Base-by-base conservation (phyloP, 2,888 invertebrate genomes). In the Rhaphigaster nebulosa region DNA sequence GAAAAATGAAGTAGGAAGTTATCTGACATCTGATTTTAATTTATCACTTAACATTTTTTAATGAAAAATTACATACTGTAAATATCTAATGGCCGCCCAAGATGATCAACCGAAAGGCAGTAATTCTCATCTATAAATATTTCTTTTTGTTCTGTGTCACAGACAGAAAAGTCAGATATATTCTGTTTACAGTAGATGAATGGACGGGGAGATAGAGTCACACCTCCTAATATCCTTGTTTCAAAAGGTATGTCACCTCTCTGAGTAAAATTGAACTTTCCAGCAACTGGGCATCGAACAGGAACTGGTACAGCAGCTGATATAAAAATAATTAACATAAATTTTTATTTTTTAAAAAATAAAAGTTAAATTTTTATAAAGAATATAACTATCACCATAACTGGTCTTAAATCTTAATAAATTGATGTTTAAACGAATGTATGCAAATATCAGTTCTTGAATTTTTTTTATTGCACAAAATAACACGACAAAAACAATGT, bases 101-200 rank as follows among this genome's bases (percentile, higher is more conserved):
- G 95, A 94, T 99, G 97, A 94, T 99, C 99, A 10, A 99, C 98
- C n/a, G 98, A 97, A 41, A 99, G 95, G 93, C 99, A 99, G 93
- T 99, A 98, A 92, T 98, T 98, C 93, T 98, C 98, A 94, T 99
- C 99, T 89, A 99, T 96, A 90, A 97, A 96, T 93, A 99, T 96
- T 93, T 98, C 98, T 93, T 98, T 99, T 93, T 98, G 98, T 93
- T 99, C 98, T 2, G 96, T 96, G 94, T 98, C 98, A 93, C 99
- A 99, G 0, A 99, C 98, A 0, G 98, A 98, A 93, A 99, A 96
- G 94, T 99, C 99, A 0, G 99, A 98, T 92, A 98, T 98, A 93
- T 98, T 98, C 93, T 98, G 95, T 94, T 98, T 97, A 93, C 99
- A 99, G 93, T 97, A 97, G 91, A 98, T 96, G 93, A 98, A 98